These are phyloP conservation scores for Agrotis ipsilon DNA, from an alignment of 2,888 invertebrate genomes.

Conservation along the genomic window DNA sequence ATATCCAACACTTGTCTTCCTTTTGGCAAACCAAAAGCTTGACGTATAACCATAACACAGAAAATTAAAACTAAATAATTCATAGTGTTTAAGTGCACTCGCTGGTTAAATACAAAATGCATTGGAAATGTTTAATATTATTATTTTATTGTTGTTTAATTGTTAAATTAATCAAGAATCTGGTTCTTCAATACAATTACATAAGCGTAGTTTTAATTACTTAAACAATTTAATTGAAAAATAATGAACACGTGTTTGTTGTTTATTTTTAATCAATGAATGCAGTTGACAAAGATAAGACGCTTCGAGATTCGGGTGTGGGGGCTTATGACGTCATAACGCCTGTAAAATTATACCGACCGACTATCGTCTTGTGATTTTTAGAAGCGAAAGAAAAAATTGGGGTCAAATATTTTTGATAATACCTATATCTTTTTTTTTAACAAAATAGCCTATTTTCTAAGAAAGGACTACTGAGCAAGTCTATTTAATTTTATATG, in stretches of 20 bases:
- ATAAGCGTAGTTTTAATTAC: background rate
- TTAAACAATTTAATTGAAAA: too few relatives aligned
- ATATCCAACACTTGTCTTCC: background rate
- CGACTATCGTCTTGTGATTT: too few relatives aligned
- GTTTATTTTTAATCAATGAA: too few relatives aligned
- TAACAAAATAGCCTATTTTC: background rate
- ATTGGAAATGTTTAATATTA: background rate
- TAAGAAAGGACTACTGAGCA: background rate
- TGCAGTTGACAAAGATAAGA: too few relatives aligned
- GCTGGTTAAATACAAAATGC: background rate
- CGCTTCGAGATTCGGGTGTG: too few relatives aligned
- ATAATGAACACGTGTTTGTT: too few relatives aligned
- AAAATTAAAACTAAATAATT: conserved; percentile 18
- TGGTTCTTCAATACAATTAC: conserved; percentile 5
- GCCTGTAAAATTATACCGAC: too few relatives aligned
- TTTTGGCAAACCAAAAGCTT: background rate
- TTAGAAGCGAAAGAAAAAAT: too few relatives aligned
- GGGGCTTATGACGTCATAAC: too few relatives aligned
- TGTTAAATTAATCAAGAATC: conserved; percentile 5
- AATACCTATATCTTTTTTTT: too few relatives aligned
- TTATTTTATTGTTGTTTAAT: background rate
- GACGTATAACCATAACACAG: background rate
- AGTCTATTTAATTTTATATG: conserved; percentile 13
- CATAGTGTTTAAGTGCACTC: conserved; percentile 1
- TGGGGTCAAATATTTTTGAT: too few relatives aligned